Base-by-base conservation (phyloP, 2,113 vertebrate genomes). In the Acrocephalus arundinaceus region DNA sequence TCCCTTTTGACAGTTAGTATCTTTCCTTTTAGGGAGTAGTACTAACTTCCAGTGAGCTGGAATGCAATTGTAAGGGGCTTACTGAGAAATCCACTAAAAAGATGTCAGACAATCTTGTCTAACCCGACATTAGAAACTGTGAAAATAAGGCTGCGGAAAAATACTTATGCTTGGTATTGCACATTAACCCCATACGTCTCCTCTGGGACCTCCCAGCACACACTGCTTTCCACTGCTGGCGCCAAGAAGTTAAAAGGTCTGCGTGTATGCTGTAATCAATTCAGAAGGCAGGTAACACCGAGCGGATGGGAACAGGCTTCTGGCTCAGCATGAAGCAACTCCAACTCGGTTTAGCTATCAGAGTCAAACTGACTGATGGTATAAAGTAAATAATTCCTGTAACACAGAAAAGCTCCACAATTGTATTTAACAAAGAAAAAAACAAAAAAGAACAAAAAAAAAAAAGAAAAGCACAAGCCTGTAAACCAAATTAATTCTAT, bases 211-310 rank as follows among this genome's bases (percentile, higher is more conserved):
- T 94, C 33, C 84, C 88, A 91, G 93, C 63, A 95, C 81, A 91
- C 75, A 90, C 7, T 41, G 57, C 88, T 94, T 58, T 89, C 91
- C 89, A 33, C 76, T 81, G 81, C 86, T 92, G 96, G 95, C 31
- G 54, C 94, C 96, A 93, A 94, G 90, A 95, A 95, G 86, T 83
- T 94, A 94, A 97, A 94, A 97, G 83, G 91, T 94, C 87, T 98
- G 92, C 19, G 13, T 15, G 89, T 8, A 54, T 18, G 91, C 41
- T 96, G 57, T 55, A 90, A 96, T 98, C 95, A 96, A 91, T 97
- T 90, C 70, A 75, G 78, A 97, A 97, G 52, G 77, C 87, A 96
- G 82, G 87, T 70, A 95, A 77, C 20, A 31, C 33, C 1, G 3
- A 72, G 80, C 0, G 23, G 80, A 80, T 8, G 15, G 68, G 82